Evolutionary conservation across 92 coral and sea anemone genomes (phyloP).

Genomic region (Galaxea fascicularis): DNA sequence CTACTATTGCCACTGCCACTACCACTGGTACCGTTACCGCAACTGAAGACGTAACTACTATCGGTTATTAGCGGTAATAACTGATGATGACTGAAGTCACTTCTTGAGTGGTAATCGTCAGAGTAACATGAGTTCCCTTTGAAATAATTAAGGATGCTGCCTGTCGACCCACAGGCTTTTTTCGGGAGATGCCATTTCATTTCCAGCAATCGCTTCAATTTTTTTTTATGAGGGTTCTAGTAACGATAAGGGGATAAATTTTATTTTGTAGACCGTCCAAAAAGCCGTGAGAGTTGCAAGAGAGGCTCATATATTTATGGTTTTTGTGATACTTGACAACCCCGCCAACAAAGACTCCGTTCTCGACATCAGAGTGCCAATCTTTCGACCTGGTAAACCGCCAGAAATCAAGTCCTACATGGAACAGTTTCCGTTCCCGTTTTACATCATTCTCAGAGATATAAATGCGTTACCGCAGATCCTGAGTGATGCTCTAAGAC

Average conservation of each 20-base stretch:
- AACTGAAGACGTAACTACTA: no score
- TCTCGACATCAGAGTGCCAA: slow-evolving; percentile 93
- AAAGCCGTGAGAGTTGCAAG: slow-evolving; percentile 89
- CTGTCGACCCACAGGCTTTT: no score
- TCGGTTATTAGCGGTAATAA: no score
- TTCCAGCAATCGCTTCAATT: no score
- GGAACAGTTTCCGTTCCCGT: slow-evolving; percentile 97
- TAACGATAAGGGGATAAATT: not conserved
- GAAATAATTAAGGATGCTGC: no score
- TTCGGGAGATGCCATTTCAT: no score
- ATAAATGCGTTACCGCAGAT: slow-evolving; percentile 91
- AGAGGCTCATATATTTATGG: slow-evolving; percentile 91
- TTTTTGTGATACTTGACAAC: slow-evolving; percentile 93
- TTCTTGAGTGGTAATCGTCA: no score
- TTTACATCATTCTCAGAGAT: slow-evolving; percentile 95
- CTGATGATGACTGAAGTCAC: no score
- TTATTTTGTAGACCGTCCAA: slow-evolving; percentile 80
- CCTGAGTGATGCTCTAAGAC: slow-evolving; percentile 92
- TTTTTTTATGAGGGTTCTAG: not conserved
- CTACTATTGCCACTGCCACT: no score
- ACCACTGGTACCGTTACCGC: no score
- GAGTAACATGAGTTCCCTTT: no score
- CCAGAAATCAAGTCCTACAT: slow-evolving; percentile 97
- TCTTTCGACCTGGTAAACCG: slow-evolving; percentile 85
- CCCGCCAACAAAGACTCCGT: slow-evolving; percentile 96